Conservation (phyloP, 2,888 invertebrate species). For the Drosophila birchii region DNA sequence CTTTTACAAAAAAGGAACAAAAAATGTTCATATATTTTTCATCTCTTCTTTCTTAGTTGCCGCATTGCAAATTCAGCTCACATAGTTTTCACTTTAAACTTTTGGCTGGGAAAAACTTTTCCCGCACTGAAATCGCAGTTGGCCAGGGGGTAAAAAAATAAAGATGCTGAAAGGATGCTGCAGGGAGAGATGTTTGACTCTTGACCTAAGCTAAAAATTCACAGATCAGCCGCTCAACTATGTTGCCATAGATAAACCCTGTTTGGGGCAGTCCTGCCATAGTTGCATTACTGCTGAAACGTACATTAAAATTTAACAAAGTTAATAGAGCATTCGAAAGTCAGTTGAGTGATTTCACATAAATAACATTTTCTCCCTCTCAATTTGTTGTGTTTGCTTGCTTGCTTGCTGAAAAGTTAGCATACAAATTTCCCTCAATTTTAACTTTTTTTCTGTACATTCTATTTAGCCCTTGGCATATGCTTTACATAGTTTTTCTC, state of each 20-base stretch:
- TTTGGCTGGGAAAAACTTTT: conserved; percentile 51
- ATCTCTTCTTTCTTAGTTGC: conserved; percentile 34
- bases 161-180: conserved; percentile 8
- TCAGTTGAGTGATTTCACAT: conserved; percentile 2
- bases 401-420: conserved; percentile 16
- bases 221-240: conserved; percentile 16
- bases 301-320: background rate
- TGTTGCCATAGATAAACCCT: conserved; percentile 11
- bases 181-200: conserved; percentile 18
- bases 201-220: conserved; percentile 15
- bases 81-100: conserved; percentile 69
- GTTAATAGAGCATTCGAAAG: conserved; percentile 9
- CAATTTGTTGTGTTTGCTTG: conserved; percentile 11
- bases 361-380: background rate
- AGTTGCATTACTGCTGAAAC: conserved; percentile 27
- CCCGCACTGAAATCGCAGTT: conserved; percentile 15
- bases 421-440: conserved; percentile 21
- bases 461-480: conserved; percentile 40
- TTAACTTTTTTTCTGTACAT: conserved; percentile 30
- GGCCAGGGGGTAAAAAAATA: conserved; percentile 17
- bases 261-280: background rate
- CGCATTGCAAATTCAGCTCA: conserved; percentile 71
- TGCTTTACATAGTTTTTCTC: conserved; percentile 52
- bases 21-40: conserved; percentile 7
- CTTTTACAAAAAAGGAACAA: background rate